phyloP scores from a whole-genome alignment of 2,113 vertebrate species.

The Rhea americana region DNA sequence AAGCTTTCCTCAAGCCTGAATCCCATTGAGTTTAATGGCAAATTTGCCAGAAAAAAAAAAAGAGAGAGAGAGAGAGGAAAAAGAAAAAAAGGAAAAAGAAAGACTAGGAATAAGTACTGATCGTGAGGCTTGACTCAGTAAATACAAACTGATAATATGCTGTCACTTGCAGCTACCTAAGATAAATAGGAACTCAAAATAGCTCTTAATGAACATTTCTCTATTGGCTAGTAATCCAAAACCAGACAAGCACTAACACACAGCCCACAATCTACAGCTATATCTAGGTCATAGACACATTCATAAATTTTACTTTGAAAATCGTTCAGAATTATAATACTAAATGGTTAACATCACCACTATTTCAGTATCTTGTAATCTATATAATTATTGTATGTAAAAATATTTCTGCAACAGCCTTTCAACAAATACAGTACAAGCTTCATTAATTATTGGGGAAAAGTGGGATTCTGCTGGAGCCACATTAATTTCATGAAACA shows the following conservation, averaged over 20 bases:
- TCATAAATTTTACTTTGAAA: not conserved
- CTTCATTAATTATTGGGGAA: not conserved
- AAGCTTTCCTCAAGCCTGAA: not conserved
- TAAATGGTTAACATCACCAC: not conserved
- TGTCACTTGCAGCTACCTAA: not conserved
- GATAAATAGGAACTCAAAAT: not conserved
- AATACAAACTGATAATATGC: not conserved
- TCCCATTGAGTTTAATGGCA: not conserved
- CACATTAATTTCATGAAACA: slow-evolving; percentile 42
- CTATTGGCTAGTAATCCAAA: not conserved
- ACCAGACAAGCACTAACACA: not conserved
- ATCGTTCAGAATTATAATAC: not conserved
- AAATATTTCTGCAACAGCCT: not conserved
- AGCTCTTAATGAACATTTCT: not conserved
- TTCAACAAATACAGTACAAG: not conserved
- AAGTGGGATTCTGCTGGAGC: slow-evolving; percentile 27
- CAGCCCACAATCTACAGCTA: not conserved
- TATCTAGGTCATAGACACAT: accelerated
- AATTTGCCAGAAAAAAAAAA: not conserved
- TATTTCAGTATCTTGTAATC: not conserved
- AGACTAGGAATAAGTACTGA: not conserved
- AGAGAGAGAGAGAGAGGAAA: not conserved
- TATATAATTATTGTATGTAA: not conserved
- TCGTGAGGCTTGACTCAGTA: accelerated
- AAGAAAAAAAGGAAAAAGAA: not conserved